Evolutionary conservation across 2,888 invertebrate species (phyloP), one percentile per base, ranked within the genome.

Genomic region (Rhagonycha fulva): DNA sequence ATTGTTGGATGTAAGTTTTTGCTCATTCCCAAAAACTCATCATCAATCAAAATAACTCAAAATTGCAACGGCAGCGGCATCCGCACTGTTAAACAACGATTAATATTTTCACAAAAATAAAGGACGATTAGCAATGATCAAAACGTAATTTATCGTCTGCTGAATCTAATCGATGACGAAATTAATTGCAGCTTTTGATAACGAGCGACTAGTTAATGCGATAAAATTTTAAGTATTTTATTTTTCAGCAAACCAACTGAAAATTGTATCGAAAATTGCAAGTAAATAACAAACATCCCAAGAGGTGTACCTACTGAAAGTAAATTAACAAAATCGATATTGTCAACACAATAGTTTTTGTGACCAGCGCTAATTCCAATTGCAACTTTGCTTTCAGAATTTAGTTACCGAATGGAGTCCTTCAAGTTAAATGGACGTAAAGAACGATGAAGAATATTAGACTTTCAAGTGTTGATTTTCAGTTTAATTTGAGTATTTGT

Each of bases 401-500:
- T 72, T 28, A 30, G 19, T 32, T 30, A 68, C 68, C 68, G 14
- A 69, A 60, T 60, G 47, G 26, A 26, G 61, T 70, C 70, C 62
- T 74, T 70, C 30, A 67, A 26, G 66, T 61, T 70, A 63, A 11
- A 71, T 71, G 14, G 63, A 74, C 68, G 62, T 68, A 62, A 30
- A 76, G 72, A 62, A 76, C 63, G 72, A 75, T 71, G 74, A 76
- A 73, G 74, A 71, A 74, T 76, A 80, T 78, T 79, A 78, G 77
- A 79, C 77, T 76, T 77, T 80, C 80, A 79, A 80, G 80, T 81
- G 81, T 74, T 76, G 83, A 82, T 82, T 83, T 82, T 80, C 77
- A 80, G 82, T 82, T 83, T 84, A 84, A 85, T 84, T 83, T 83
- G 81, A 84, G 84, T 84, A 84, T 84, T 84, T 84, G 84, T 83